Conservation (phyloP, 2,113 vertebrate genomes). For the Perca fluviatilis region DNA sequence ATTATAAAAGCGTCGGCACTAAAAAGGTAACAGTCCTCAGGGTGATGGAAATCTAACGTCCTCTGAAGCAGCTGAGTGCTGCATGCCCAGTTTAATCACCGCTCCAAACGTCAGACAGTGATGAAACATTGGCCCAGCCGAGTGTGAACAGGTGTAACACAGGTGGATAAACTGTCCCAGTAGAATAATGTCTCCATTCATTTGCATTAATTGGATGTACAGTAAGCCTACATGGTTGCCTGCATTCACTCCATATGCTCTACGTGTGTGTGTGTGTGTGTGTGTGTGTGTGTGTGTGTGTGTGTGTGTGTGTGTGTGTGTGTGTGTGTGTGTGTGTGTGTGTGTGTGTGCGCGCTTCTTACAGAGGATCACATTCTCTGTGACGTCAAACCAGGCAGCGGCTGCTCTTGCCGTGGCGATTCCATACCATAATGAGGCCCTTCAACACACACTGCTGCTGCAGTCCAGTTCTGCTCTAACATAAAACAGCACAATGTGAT, state of each 20-base stretch:
- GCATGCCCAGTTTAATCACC: neutral
- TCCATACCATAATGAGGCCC: constrained; percentile 53
- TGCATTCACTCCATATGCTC: neutral
- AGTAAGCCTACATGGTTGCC: neutral
- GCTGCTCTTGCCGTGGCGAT: constrained; percentile 54
- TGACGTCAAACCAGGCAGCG: constrained; percentile 58
- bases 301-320: neutral
- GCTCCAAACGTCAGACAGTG: neutral
- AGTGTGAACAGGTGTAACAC: too few relatives aligned
- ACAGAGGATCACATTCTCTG: neutral
- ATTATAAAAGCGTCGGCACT: too few relatives aligned
- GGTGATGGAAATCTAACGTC: too few relatives aligned
- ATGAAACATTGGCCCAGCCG: neutral
- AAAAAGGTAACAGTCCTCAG: too few relatives aligned
- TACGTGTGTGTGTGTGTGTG: neutral
- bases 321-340: too few relatives aligned
- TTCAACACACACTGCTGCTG: constrained; percentile 17
- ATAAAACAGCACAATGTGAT: constrained; percentile 8
- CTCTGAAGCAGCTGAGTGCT: neutral
- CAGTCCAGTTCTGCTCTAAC: constrained; percentile 9
- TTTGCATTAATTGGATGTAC: neutral
- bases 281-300: constrained; percentile 2
- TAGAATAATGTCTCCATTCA: neutral
- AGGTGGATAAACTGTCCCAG: neutral
- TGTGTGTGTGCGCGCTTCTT: too few relatives aligned